Evolutionary conservation across 2,113 vertebrate genomes (phyloP), one percentile per base, ranked within the genome.

Genomic region (Isichthys henryi): DNA sequence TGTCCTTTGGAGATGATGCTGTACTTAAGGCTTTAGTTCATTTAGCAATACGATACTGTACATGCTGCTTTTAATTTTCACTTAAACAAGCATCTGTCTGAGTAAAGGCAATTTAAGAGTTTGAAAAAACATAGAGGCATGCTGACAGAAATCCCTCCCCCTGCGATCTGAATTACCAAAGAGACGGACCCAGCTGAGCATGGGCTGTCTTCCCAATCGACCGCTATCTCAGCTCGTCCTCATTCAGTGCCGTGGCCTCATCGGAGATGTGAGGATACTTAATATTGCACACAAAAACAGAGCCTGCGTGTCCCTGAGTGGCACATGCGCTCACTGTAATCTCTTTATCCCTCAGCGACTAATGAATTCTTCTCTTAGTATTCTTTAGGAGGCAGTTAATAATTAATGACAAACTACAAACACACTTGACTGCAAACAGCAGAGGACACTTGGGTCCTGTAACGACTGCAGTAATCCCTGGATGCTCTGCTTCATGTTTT

Each of bases 131-230:
- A 85, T 52, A 27, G 90, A 84, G 87, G 83, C 91, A 83, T 1
- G 45, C 66, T 85, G 70, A 90, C 91, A 90, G 6, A 86, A 93
- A 92, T 90, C n/a, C 56, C 90, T 92, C 90, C 91, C 10, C 86
- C 46, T 77, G 89, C 90, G 85, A 94, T 93, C 93, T 93, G 74
- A 94, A 93, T 91, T 91, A 92, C 93, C 91, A 80, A 94, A 91
- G 90, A 92, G 70, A 39, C 70, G 90, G 88, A 92, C 90, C 89
- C 93, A 92, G 89, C 50, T 88, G 1, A 15, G 56, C 83, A 80
- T 89, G 89, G 62, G 23, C 86, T 84, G 45, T 53, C 88, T 82
- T 91, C 89, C 90, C 52, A 93, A 91, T 87, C 49, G 89, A 48
- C 84, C 80, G 53, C 70, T 89, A 49, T 90, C 92, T 39, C 90